These are phyloP conservation scores for Pleuronectes platessa DNA, from an alignment of 2,113 vertebrate species.

Conservation along the genomic window DNA sequence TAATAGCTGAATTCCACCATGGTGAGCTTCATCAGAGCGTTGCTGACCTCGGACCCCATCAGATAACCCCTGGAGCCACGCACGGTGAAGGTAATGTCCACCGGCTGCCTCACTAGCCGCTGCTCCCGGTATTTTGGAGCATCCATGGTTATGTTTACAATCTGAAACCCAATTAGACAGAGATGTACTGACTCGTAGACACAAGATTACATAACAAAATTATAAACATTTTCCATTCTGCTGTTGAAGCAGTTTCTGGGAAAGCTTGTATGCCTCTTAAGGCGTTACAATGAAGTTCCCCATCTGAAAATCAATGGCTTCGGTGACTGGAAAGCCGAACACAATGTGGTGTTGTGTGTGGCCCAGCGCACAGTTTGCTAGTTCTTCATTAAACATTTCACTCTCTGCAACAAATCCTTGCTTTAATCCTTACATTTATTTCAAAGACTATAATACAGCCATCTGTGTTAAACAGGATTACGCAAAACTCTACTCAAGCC, in stretches of 20 bases:
- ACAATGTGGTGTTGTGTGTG: not conserved
- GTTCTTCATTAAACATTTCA: constrained; percentile 23
- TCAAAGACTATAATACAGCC: constrained; percentile 22
- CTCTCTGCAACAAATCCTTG: constrained; percentile 11
- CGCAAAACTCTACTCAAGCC: constrained; percentile 15
- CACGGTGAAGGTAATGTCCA: constrained; percentile 89
- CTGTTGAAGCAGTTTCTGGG: constrained; percentile 4
- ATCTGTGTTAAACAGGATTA: constrained; percentile 48
- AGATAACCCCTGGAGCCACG: constrained; percentile 81
- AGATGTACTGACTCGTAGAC: not conserved
- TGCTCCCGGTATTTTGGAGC: constrained; percentile 52
- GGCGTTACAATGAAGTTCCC: not conserved
- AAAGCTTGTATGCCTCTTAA: constrained; percentile 4
- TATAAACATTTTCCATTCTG: not conserved
- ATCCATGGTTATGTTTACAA: constrained; percentile 89
- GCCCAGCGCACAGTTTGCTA: not conserved
- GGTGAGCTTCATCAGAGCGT: constrained; percentile 87
- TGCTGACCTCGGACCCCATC: constrained; percentile 91
- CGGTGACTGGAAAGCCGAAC: constrained; percentile 18
- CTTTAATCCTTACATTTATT: constrained; percentile 46
- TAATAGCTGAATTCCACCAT: constrained; percentile 98
- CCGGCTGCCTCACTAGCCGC: constrained; percentile 83
- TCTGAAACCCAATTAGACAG: constrained; percentile 77
- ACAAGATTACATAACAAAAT: not conserved
- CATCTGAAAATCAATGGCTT: constrained; percentile 11